phyloP scores from a whole-genome alignment of 1,140 invertebrate species.

The Druon quercuslanigerum region DNA sequence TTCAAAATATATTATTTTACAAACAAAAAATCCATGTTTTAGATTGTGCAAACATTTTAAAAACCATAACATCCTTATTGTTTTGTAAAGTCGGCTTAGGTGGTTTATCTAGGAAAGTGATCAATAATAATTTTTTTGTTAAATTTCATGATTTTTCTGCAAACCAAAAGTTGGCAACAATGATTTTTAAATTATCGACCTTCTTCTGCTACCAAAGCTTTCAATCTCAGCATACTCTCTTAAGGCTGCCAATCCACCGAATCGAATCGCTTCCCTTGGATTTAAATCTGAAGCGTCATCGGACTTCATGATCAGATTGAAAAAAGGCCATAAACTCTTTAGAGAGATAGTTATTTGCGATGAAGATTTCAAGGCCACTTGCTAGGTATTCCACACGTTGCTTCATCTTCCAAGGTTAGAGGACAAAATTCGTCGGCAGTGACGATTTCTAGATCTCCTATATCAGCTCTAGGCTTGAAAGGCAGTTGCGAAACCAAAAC shows the following conservation, averaged over 20 bases:
- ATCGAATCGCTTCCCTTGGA: conserved; percentile 10
- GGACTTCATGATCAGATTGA: background rate
- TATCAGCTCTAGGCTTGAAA: conserved; percentile 66
- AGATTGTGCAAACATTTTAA: too few relatives aligned
- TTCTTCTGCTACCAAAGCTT: too few relatives aligned
- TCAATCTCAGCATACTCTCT: too few relatives aligned
- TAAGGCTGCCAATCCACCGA: background rate
- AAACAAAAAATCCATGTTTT: too few relatives aligned
- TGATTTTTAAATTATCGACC: too few relatives aligned
- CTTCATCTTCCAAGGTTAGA: conserved; percentile 65
- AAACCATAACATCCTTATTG: too few relatives aligned
- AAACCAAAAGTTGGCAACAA: too few relatives aligned
- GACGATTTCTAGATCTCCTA: conserved; percentile 64
- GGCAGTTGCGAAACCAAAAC: conserved; percentile 64
- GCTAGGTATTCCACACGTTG: conserved; percentile 57
- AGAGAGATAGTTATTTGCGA: conserved; percentile 25
- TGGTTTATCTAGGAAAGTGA: too few relatives aligned
- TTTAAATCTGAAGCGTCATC: conserved; percentile 22
- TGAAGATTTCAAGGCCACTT: conserved; percentile 62
- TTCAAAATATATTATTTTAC: too few relatives aligned
- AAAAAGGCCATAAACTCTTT: background rate
- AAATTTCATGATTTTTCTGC: too few relatives aligned
- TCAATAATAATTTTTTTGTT: too few relatives aligned
- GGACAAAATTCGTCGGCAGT: conserved; percentile 71
- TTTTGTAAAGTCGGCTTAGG: too few relatives aligned